Base-by-base conservation (phyloP, 2,888 invertebrate genomes). In the Norana najaformis region DNA sequence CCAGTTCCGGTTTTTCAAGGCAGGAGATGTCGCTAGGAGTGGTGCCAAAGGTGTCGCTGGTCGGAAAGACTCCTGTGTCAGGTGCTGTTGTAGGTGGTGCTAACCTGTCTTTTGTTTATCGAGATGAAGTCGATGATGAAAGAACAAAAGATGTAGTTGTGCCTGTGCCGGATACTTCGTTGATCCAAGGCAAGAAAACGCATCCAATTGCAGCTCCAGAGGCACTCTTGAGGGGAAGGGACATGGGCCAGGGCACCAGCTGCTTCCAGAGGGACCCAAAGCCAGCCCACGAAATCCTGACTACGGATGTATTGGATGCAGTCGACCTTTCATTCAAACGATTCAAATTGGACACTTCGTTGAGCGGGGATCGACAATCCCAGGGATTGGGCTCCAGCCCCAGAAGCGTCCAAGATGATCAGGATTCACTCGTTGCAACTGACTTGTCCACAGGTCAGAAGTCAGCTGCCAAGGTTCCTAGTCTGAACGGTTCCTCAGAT, bases 361-460 rank as follows among this genome's bases (percentile, higher is more conserved):
- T 36, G 20, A 23, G 85, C 16, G 69, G 69, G 11, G 69, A 69
- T 11, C 30, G 69, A 69, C 69, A n/a, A n/a, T n/a, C 69, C 11
- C 30, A 69, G 69, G 11, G 69, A 69, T n/a, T n/a, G 69, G 8
- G 30, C 30, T 69, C 69, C 11, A 69, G 30, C 69, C n/a, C 30
- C 69, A 11, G 30, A n/a, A 13, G 5, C 41, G 41, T 18, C 18
- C 41, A 41, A 41, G 69, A 69, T n/a, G 85, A 85, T 16, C 85
- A 37, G 85, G 37, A 85, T n/a, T 37, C 85, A 18, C 37, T 37
- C 36, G 34, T 30, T 18, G 85, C 85, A 8, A 85, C 35, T 6
- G 85, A 85, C 37, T 85, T 85, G 18, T 85, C 85, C 5, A 37
- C 85, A 8, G 85, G 85, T 36, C 85, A 85, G 85, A 69, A 69